Percentiles rank a stretch among this genome's conserved stretches.
Evolutionary conservation across 2,797 vertebrate genomes (phyloP).

Genomic region (Mionectes olivaceus): DNA sequence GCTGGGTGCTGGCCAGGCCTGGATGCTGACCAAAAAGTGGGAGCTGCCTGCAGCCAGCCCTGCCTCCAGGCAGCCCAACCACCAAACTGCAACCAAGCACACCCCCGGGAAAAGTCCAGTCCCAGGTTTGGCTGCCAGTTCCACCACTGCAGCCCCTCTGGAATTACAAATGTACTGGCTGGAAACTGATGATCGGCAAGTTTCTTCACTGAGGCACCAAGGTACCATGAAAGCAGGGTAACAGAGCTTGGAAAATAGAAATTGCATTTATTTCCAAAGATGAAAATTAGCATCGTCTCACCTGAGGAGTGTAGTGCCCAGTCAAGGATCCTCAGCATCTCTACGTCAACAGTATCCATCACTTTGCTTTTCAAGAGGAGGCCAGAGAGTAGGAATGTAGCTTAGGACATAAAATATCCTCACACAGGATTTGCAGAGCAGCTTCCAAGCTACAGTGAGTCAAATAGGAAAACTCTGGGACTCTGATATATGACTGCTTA

Average conservation of each 20-base stretch:
- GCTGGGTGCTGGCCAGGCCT: background rate
- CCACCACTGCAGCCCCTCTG: fast-evolving
- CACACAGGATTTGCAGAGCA: fast-evolving
- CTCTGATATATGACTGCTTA: background rate
- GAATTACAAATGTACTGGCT: background rate
- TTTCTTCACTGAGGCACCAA: background rate
- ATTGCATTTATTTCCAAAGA: background rate
- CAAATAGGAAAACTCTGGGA: background rate
- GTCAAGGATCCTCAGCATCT: background rate
- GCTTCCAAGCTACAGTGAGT: background rate
- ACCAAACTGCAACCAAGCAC: fast-evolving
- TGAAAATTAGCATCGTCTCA: background rate
- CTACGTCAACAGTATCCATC: fast-evolving
- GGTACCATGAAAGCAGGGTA: background rate
- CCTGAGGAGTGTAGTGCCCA: background rate
- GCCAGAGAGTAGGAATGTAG: background rate
- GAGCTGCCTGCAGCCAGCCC: background rate
- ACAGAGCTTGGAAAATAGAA: background rate
- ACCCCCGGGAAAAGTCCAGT: background rate
- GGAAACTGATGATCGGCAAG: background rate
- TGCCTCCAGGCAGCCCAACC: background rate
- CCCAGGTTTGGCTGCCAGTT: background rate
- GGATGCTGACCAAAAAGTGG: fast-evolving
- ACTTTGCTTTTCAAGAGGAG: background rate
- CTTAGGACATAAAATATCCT: background rate